Evolutionary conservation across 1,140 invertebrate species (phyloP).

Genomic region (Trichogramma pretiosum): DNA sequence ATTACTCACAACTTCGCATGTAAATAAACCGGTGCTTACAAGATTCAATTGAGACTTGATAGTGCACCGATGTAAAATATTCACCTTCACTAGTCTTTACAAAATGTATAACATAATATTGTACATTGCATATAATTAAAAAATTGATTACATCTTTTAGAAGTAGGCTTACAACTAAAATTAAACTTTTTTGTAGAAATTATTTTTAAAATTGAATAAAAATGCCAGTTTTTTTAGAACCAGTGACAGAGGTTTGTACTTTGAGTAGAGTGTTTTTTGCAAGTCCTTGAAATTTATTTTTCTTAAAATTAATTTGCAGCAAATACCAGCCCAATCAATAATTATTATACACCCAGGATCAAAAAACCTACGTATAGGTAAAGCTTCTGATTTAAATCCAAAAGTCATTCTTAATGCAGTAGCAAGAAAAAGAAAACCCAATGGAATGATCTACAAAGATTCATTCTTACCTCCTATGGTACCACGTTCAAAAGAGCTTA

Average conservation of each 20-base stretch:
- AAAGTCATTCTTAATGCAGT: constrained; percentile 79
- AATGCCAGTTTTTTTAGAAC: constrained; percentile 42
- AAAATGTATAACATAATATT: too few relatives aligned
- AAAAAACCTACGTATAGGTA: constrained; percentile 75
- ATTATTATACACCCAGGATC: constrained; percentile 95
- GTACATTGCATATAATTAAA: too few relatives aligned
- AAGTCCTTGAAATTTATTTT: constrained; percentile 1
- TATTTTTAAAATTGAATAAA: too few relatives aligned
- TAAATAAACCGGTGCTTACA: too few relatives aligned
- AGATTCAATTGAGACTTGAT: too few relatives aligned
- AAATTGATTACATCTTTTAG: too few relatives aligned
- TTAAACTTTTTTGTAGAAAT: too few relatives aligned
- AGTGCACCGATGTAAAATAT: too few relatives aligned
- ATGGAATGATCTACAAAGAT: constrained; percentile 54
- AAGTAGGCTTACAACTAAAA: too few relatives aligned
- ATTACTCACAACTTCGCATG: too few relatives aligned
- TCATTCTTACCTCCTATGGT: constrained; percentile 56
- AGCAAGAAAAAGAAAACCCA: constrained; percentile 55
- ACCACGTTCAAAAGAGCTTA: constrained; percentile 53
- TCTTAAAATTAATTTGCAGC: constrained; percentile 38
- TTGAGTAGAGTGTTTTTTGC: constrained; percentile 1
- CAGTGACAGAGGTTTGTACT: constrained; percentile 32
- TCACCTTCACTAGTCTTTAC: too few relatives aligned
- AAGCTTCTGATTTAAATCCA: constrained; percentile 82
- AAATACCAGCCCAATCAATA: constrained; percentile 67